Evolutionary conservation across 2,797 vertebrate species (phyloP), one percentile per base, ranked within the genome.

Genomic region (Phoeniculus purpureus): DNA sequence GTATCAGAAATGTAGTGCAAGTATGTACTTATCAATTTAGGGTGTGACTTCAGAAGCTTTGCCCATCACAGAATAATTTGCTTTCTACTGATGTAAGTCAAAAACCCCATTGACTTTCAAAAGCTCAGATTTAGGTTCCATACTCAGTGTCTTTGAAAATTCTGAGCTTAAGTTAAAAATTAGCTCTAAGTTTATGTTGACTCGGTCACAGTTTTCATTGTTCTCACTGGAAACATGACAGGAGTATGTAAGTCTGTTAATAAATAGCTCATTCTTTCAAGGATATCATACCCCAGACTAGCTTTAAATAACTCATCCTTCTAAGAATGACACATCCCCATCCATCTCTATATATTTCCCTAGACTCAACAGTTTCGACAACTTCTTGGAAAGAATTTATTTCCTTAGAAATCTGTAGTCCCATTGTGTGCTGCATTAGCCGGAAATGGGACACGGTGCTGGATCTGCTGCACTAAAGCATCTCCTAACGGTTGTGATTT

Each of bases 311-410:
- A 94, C 88, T 93, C 91, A 87, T 94, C 81, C 93, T 79, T 87
- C 59, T 65, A 93, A 95, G 79, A 96, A 90, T 86, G 93, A 96
- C 96, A 95, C 58, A 91, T 48, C 72, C 43, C 85, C 86, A 91
- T 90, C 64, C 68, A 95, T 95, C 92, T 96, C 87, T 94, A 80
- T 72, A 54, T 94, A 93, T 96, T 95, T 95, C 95, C 93, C 92
- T 68, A 94, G 95, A 95, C 93, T 90, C 93, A 94, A 93, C 77
- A 85, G 68, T 90, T 95, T 95, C 32, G 75, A 94, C 93, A 94
- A 95, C 85, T 90, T 31, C 89, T 94, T 94, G 90, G 93, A 92
- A 96, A 94, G 73, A 88, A 95, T 95, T 95, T 96, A 94, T 91
- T 94, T 95, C 91, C 72, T 92, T 84, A 75, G 84, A 94, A 96